Conservation (phyloP, 2,113 vertebrate species). For the Mobula birostris region DNA sequence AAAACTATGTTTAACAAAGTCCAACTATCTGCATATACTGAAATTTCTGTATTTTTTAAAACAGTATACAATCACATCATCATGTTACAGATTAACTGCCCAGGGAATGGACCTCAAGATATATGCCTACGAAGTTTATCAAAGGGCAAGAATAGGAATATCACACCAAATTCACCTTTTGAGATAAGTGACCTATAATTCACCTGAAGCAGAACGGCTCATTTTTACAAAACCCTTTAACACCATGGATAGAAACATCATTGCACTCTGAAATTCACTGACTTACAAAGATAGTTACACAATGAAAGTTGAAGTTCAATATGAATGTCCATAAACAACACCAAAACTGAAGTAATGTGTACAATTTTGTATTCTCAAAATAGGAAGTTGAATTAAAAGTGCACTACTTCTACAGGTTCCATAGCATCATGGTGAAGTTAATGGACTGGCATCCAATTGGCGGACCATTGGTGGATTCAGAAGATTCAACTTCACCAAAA, state of each 20-base stretch:
- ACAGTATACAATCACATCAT: background rate
- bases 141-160: background rate
- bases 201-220: background rate
- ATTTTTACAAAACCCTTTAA: background rate
- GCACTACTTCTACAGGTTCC: too few relatives aligned
- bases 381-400: background rate
- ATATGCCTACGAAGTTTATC: background rate
- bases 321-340: background rate
- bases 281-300: background rate
- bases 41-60: background rate
- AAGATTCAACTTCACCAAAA: too few relatives aligned
- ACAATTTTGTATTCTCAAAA: background rate
- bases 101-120: too few relatives aligned
- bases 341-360: background rate
- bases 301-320: background rate
- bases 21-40: background rate
- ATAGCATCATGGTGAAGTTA: too few relatives aligned
- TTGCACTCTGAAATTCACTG: background rate
- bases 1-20: background rate
- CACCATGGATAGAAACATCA: background rate
- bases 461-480: too few relatives aligned
- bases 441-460: too few relatives aligned
- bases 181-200: background rate
- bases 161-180: background rate
- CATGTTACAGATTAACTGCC: background rate